Conservation (phyloP, 2,888 invertebrate species). For the Aleiodes alternator region DNA sequence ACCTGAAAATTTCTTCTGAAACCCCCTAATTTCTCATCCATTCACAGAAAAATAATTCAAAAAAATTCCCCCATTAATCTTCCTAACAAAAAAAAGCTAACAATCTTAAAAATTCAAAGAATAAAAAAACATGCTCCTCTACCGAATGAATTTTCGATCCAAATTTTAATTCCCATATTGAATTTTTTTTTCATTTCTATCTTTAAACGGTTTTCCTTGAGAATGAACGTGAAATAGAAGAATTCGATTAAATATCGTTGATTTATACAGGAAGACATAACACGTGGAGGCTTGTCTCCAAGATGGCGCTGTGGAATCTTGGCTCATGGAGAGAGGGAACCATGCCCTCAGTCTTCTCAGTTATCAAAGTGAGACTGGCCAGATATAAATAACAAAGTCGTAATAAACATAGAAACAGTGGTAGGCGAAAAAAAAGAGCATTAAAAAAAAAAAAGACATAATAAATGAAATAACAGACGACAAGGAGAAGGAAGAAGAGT, state of each 20-base stretch:
- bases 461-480: conserved; percentile 14
- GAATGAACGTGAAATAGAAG: background rate
- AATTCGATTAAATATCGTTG: background rate
- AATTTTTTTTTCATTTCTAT: too few relatives aligned
- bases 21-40: too few relatives aligned
- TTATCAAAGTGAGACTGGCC: conserved; percentile 55
- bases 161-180: too few relatives aligned
- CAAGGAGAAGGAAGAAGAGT: conserved; percentile 11
- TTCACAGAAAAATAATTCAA: too few relatives aligned
- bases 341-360: conserved; percentile 56
- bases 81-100: too few relatives aligned
- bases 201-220: too few relatives aligned
- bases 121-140: too few relatives aligned
- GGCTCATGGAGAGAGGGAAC: background rate
- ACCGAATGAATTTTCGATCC: too few relatives aligned
- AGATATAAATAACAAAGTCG: conserved; percentile 63
- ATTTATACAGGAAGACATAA: conserved; percentile 25
- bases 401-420: conserved; percentile 56
- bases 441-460: conserved; percentile 16
- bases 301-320: conserved; percentile 8
- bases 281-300: conserved; percentile 21
- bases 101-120: too few relatives aligned
- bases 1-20: too few relatives aligned
- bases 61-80: too few relatives aligned
- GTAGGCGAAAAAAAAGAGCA: background rate